Evolutionary conservation across 2,797 vertebrate genomes (phyloP).

Genomic region (Microctenopoma steveboyesi): DNA sequence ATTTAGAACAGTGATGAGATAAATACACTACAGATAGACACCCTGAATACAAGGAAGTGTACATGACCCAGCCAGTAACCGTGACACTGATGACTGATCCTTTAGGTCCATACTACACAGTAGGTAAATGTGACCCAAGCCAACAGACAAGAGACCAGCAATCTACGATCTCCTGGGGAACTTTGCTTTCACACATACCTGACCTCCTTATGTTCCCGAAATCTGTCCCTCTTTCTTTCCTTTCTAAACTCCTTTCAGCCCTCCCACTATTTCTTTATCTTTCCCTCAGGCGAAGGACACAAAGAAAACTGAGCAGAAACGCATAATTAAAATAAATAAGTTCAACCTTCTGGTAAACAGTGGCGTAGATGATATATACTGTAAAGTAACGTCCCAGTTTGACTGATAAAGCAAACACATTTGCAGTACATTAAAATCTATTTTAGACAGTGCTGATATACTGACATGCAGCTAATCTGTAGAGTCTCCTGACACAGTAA

Average conservation of each 20-base stretch:
- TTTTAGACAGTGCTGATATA: background rate
- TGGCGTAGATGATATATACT: slow-evolving; percentile 15
- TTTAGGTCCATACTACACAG: slow-evolving; percentile 11
- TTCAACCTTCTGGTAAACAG: slow-evolving; percentile 31
- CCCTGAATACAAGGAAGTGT: background rate
- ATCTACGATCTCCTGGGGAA: slow-evolving; percentile 7
- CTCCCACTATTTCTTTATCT: slow-evolving; percentile 4
- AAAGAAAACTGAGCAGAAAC: slow-evolving; percentile 60
- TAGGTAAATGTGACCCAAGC: slow-evolving; percentile 21
- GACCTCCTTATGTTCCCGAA: slow-evolving; percentile 1
- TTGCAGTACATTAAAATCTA: background rate
- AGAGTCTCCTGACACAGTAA: background rate
- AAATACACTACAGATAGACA: slow-evolving; percentile 1
- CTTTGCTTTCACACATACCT: slow-evolving; percentile 6
- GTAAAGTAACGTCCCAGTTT: slow-evolving; percentile 35
- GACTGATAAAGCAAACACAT: background rate
- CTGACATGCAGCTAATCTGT: slow-evolving; percentile 3
- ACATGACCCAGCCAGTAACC: slow-evolving; percentile 25
- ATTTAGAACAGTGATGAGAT: slow-evolving; percentile 24
- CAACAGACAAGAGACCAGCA: background rate
- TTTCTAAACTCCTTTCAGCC: background rate
- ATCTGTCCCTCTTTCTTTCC: slow-evolving; percentile 22
- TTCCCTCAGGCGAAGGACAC: slow-evolving; percentile 54
- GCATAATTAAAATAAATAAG: slow-evolving; percentile 23
- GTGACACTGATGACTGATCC: slow-evolving; percentile 13